Base-by-base conservation (phyloP, 2,888 invertebrate genomes). In the Megamerina dolium region DNA sequence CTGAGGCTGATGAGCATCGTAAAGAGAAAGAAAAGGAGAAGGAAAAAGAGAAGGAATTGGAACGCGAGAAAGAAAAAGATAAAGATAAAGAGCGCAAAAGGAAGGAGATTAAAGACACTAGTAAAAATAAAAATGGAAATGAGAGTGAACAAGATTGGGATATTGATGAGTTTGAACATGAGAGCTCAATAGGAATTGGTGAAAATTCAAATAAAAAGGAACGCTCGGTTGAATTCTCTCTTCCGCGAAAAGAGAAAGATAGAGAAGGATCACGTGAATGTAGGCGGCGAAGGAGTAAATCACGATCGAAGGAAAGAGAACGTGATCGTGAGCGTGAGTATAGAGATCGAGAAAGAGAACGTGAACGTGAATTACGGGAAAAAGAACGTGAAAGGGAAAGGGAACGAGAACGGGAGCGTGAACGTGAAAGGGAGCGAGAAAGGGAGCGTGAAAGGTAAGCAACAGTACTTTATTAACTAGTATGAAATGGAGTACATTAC, bases 301-400 rank as follows among this genome's bases (percentile, higher is more conserved):
- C 72, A 1, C 62, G 70, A 18, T 67, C 68, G 23, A 69, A 74
- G 43, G 77, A 76, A 37, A 64, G 76, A 71, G 68, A 82, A 10
- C 57, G 60, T 34, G 61, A 61, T 8, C 56, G 59, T 14, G 73
- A 76, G 72, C 61, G 77, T 17, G 75, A 72, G 49, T 63, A 74
- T 19, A 76, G 79, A 41, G 83, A 84, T 53, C 79, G 85, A 31
- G 85, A 74, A 27, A 58, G 70, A 29, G 68, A 74, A 29, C 58
- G 74, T 2, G 77, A 76, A 41, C 45, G 80, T 32, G 84, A 85
- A 52, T 73, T 77, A 70, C 60, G 79, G 61, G 72, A 82, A 72
- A 63, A 74, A 60, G 70, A 85, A 73, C 63, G 76, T 68, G 70
- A 82, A 73, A 65, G 76, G 70, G 55, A 70, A 75, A 58, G 70